Base-by-base conservation (phyloP, 2,113 vertebrate genomes). In the Willisornis vidua region DNA sequence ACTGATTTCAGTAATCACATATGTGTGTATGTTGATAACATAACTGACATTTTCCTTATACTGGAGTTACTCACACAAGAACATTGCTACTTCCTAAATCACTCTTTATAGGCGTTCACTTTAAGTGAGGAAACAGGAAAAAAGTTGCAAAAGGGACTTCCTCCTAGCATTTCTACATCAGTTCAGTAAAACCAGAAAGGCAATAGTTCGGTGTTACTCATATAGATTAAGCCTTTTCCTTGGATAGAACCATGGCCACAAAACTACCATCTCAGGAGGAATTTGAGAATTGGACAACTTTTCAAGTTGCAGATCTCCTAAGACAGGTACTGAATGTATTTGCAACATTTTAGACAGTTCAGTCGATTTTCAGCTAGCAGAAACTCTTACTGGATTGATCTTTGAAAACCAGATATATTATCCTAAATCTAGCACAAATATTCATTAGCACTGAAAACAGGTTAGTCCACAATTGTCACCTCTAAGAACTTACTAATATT, bases 191-290 rank as follows among this genome's bases (percentile, higher is more conserved):
- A 77, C 4, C 77, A 85, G 73, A 43, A 55, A 87, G 86, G 77
- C 79, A 91, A 91, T 66, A 88, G 94, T 83, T 95, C n/a, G 46
- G 52, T 39, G 18, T 76, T 80, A 29, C 52, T 85, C 39, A 35
- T 26, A n/a, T 7, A 89, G 79, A 85, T 49, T 88, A 68, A 73
- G 74, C 71, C 52, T 75, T 73, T 74, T 74, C 74, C 78, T 58
- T 55, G 82, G 79, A 93, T 24, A 72, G 87, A 71, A 94, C 83
- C 70, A 97, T 97, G 96, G 94, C 97, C 66, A 98, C 98, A 96
- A 98, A 98, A 94, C 95, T 99, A 79, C 98, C 98, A 28, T 96
- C 97, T 92, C 98, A 97, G 85, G 98, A 99, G 72, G 98, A 99
- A 87, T 98, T 97, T 81, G 98, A 98, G 83, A 97, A 89, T 31